Base-by-base conservation (phyloP, 2,888 invertebrate species). In the Stenotaenia linearis region DNA sequence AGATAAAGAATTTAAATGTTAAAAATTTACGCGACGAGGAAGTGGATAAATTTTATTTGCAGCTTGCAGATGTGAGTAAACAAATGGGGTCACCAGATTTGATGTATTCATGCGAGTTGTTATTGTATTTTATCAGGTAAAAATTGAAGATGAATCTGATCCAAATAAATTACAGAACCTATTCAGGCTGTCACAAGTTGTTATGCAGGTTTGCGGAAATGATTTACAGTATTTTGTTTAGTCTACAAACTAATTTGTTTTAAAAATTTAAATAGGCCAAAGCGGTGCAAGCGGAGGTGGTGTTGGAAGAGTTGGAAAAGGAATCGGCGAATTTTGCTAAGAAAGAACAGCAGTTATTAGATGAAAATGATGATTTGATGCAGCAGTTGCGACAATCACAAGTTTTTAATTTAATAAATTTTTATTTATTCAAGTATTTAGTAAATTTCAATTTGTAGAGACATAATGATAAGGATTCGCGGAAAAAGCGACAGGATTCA, bases 221-320 rank as follows among this genome's bases (percentile, higher is more conserved):
- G 4, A 23, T 12, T 75, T 32, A 21, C 12, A 10, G 6, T 1
- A 75, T 75, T 6, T 25, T 5, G 4, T 1, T 75, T 23, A 12
- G 1, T 56, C 2, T 56, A 21, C 7, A 56, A n/a, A 15, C 7
- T 56, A 15, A 12, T 77, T 77, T 77, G 9, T 35, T 35, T 35
- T n/a, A n/a, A n/a, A n/a, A n/a, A n/a, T 75, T 76, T 30, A 10
- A 7, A 21, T 25, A 77, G 77, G 28, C 77, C 15, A 77, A 77
- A 37, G 77, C 77, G 9, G 23, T 77, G 23, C 77, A 77, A 32
- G 77, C 77, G 4, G 77, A 77, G 10, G 37, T 77, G 9, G 35
- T 35, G 9, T 4, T 77, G 35, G 77, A 77, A 37, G 77, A 77
- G 32, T 37, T 77, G 37, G 77, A 77, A 37, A 77, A 77, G 37